Evolutionary conservation across 2,113 vertebrate genomes (phyloP), one percentile per base, ranked within the genome.

Genomic region (Pitta sordida): DNA sequence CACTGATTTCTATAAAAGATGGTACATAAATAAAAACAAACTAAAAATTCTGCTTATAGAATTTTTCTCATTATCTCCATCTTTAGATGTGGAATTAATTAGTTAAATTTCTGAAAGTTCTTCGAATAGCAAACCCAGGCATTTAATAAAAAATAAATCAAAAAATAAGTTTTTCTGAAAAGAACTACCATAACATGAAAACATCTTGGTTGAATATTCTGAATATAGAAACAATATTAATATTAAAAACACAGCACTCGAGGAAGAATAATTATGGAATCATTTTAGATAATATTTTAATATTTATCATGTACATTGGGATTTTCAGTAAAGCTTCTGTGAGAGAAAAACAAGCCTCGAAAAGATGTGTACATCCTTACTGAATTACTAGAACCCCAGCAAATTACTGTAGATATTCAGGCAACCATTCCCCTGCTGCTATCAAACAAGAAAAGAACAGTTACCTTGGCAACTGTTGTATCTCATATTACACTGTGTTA

Each of bases 391-490:
- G 41, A 91, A 41, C 39, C 32, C 19, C 64, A 73, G 62, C 48
- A 93, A 85, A 95, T 92, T 76, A 37, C 64, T 76, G 75, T 71
- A 69, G 68, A 89, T 97, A 93, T 81, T 79, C 73, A 93, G 90
- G 73, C 91, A 95, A 92, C 82, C 70, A 86, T 83, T 93, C 78
- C 90, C 78, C 86, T 88, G 83, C 81, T 86, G 86, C 86, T 85
- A 52, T 91, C 85, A 90, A 86, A 79, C 30, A 82, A 73, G 78
- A 84, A 84, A 84, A 76, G 77, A 95, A 62, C 43, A 46, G 94
- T 96, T 95, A 78, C 96, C 95, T 91, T 97, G 95, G 96, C 95
- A 97, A 97, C 95, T 51, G 49, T 83, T 76, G 13, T 60, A 86
- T 71, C 83, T 95, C 69, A 34, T 30, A 90, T 86, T 79, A 55